These are phyloP conservation scores for Dipus sagitta DNA, from an alignment of 2,797 vertebrate species.

Conservation along the genomic window DNA sequence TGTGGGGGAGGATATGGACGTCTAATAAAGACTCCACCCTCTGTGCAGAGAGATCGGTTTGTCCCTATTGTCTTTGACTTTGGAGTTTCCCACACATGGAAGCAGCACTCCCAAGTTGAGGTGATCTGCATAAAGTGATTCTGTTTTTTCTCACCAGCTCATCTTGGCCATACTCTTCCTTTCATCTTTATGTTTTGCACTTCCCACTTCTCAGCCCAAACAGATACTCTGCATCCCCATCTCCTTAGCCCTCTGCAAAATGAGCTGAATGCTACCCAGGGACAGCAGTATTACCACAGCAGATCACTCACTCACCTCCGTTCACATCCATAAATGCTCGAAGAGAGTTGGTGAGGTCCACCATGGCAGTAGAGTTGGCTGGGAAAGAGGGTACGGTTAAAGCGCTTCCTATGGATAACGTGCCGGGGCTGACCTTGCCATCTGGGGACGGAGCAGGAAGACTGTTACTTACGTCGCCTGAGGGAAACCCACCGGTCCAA, in stretches of 20 bases:
- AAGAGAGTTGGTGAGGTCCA: constrained; percentile 92
- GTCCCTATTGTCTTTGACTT: neutral
- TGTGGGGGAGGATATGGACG: neutral
- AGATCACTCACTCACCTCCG: constrained; percentile 89
- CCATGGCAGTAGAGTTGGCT: constrained; percentile 90
- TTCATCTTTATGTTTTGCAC: neutral
- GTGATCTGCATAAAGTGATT: constrained; percentile 21
- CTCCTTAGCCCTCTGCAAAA: constrained; percentile 18
- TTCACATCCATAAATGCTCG: constrained; percentile 91
- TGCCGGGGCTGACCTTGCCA: constrained; percentile 90
- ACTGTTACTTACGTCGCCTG: constrained; percentile 83
- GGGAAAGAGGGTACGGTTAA: constrained; percentile 90
- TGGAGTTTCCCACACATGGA: constrained; percentile 15
- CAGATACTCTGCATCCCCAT: neutral
- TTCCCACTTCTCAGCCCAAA: neutral
- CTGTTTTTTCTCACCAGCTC: constrained; percentile 13
- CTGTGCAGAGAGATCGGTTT: neutral
- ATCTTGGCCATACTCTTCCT: neutral
- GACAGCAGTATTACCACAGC: neutral
- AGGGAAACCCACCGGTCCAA: constrained; percentile 83
- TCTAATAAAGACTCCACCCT: neutral
- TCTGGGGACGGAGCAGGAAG: constrained; percentile 88
- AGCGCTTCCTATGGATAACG: constrained; percentile 89
- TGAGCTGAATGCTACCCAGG: neutral
- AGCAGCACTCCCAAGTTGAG: neutral